Percentiles rank a stretch among this genome's conserved stretches.
These are phyloP conservation scores for Propithecus coquereli DNA, from an alignment of 2,113 vertebrate genomes.

Conservation along the genomic window DNA sequence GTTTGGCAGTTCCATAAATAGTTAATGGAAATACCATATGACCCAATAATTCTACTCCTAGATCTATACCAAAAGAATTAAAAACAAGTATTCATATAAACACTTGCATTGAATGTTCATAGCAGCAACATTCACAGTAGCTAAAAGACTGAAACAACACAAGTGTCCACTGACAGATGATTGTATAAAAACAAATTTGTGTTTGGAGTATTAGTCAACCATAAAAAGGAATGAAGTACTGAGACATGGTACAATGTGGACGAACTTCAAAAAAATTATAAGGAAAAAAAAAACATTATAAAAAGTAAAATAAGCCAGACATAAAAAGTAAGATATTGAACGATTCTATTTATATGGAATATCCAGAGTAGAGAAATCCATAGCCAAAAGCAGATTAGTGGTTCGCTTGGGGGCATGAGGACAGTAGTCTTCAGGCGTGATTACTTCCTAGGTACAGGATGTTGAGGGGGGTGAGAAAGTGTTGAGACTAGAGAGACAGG, in stretches of 20 bases:
- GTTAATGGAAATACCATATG: no score
- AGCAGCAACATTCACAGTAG: no score
- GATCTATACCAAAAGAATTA: no score
- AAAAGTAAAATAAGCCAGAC: background rate
- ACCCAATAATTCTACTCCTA: no score
- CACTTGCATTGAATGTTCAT: no score
- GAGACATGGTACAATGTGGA: background rate
- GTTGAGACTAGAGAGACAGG: background rate
- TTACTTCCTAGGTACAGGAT: background rate
- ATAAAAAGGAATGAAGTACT: background rate
- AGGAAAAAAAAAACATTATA: background rate
- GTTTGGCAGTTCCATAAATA: no score
- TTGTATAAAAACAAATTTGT: background rate
- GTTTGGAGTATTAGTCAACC: background rate
- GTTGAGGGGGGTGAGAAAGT: background rate
- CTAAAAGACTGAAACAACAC: no score
- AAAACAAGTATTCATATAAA: no score
- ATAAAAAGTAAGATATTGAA: background rate
- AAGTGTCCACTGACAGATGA: background rate
- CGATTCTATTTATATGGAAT: background rate
- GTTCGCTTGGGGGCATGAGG: background rate
- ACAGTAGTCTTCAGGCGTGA: background rate
- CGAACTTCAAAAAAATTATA: background rate
- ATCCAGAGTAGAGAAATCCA: background rate
- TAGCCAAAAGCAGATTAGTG: background rate